Percentiles rank a stretch among this genome's conserved stretches.
Conservation (phyloP, 1,140 invertebrate species). For the Uloborus diversus region DNA sequence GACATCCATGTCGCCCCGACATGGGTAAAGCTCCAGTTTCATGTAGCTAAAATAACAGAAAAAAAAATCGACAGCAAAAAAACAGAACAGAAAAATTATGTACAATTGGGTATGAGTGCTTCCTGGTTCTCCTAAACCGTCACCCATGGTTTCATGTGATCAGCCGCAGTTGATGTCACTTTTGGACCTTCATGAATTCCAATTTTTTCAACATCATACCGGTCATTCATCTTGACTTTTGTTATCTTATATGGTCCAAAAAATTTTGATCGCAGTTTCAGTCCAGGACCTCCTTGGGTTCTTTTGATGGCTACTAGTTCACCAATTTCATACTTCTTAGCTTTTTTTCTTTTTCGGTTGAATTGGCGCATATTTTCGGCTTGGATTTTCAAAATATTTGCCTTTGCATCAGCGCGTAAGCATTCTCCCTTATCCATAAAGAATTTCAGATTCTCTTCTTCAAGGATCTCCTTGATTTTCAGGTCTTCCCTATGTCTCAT, state of each 20-base stretch:
- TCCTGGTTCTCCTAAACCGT: no score
- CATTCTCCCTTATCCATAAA: neutral
- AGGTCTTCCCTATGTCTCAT: slow-evolving; percentile 15
- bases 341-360: neutral
- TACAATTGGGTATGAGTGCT: no score
- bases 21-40: no score
- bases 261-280: slow-evolving; percentile 6
- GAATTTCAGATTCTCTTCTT: neutral
- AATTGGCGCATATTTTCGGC: neutral
- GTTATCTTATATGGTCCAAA: neutral
- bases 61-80: no score
- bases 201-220: neutral
- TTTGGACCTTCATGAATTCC: neutral
- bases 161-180: neutral
- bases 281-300: neutral
- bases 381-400: neutral
- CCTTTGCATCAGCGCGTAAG: neutral
- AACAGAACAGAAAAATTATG: no score
- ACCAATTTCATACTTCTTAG: neutral
- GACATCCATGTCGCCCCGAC: no score
- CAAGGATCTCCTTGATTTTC: neutral
- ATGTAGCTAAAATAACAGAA: no score
- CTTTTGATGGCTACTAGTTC: neutral
- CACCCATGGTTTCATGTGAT: neutral
- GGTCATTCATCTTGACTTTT: neutral